Evolutionary conservation across 2,113 vertebrate genomes (phyloP).

Genomic region (Halcyon senegalensis): DNA sequence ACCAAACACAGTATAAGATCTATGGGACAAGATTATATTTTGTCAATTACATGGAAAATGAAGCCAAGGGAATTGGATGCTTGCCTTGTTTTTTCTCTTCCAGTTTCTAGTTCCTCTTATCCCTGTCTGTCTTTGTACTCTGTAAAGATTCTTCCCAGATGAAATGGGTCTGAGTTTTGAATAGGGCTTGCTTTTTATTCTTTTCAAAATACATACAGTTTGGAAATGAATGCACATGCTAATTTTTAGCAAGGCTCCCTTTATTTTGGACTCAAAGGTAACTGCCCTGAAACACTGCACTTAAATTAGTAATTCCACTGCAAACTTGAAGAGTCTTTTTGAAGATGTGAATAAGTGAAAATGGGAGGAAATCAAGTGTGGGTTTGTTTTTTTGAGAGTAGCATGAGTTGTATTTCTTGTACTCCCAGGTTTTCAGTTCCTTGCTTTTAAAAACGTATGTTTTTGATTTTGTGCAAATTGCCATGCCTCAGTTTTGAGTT

Average conservation of each 20-base stretch:
- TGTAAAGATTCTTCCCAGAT: not conserved
- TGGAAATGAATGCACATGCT: not conserved
- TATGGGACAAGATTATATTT: not conserved
- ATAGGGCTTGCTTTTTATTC: not conserved
- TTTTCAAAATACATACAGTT: not conserved
- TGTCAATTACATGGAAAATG: not conserved
- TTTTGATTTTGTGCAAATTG: not conserved
- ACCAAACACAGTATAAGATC: not conserved
- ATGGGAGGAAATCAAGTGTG: not conserved
- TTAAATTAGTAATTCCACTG: not conserved
- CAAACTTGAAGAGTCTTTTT: not conserved
- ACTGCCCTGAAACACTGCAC: not conserved
- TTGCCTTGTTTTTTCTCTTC: not conserved
- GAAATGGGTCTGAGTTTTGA: not conserved
- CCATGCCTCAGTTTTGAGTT: not conserved
- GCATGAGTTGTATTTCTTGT: not conserved
- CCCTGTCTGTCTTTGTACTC: not conserved
- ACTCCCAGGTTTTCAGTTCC: not conserved
- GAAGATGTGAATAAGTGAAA: not conserved
- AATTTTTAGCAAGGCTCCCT: not conserved
- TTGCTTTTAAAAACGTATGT: not conserved
- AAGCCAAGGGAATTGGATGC: not conserved
- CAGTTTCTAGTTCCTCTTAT: not conserved
- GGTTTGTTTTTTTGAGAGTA: not conserved
- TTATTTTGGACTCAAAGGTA: not conserved